phyloP scores from a whole-genome alignment of 1,140 invertebrate genomes.

The Linepithema humile region DNA sequence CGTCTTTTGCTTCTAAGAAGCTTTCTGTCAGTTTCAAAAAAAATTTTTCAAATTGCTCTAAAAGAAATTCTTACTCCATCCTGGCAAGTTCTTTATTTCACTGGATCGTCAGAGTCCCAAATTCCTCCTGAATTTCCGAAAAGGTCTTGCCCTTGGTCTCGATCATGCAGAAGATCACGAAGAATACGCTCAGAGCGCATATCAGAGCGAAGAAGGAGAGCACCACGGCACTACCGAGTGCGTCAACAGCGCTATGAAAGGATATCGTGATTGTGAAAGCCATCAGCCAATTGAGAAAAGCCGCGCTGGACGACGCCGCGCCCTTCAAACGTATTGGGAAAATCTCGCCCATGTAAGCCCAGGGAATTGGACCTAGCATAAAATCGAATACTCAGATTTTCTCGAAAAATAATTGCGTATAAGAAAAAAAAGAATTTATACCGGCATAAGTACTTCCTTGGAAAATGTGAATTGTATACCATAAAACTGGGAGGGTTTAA shows the following conservation, averaged over 20 bases:
- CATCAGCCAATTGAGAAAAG: conserved; percentile 88
- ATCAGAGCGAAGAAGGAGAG: conserved; percentile 89
- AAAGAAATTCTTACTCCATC: neutral
- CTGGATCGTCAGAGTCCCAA: conserved; percentile 55
- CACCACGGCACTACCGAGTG: conserved; percentile 85
- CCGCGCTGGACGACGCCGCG: conserved; percentile 86
- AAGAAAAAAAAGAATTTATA: too few species aligned
- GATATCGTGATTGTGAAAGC: conserved; percentile 89
- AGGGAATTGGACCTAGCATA: conserved; percentile 87
- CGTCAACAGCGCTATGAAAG: conserved; percentile 86
- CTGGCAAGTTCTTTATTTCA: neutral
- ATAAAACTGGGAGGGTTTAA: neutral
- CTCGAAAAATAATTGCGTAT: neutral
- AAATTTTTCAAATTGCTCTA: neutral
- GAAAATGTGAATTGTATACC: neutral
- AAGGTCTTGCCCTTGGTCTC: conserved; percentile 89
- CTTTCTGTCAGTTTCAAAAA: neutral
- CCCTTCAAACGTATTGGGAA: conserved; percentile 88
- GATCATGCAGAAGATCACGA: conserved; percentile 86
- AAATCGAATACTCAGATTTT: neutral
- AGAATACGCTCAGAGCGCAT: conserved; percentile 87
- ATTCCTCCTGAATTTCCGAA: conserved; percentile 85
- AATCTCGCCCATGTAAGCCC: conserved; percentile 88
- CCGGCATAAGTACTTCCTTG: too few species aligned
- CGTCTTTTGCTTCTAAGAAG: neutral